Conservation (phyloP, 1,140 invertebrate species). For the Hesperophylax magnus region DNA sequence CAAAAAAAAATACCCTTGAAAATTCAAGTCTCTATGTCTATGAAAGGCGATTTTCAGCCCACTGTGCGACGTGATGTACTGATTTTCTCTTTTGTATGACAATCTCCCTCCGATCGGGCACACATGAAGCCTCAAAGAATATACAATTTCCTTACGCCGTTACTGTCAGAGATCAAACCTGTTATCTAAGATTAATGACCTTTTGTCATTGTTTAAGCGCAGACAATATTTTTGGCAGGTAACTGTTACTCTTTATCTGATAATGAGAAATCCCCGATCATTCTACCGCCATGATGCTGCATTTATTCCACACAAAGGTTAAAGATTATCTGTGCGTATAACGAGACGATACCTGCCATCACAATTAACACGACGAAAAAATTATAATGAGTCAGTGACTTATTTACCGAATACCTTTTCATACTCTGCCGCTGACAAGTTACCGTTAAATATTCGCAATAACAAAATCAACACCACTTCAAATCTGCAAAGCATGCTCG, state of each 20-base stretch:
- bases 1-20: too few species aligned
- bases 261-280: constrained; percentile 18
- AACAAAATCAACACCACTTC: too few species aligned
- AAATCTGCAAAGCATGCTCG: too few species aligned
- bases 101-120: not conserved
- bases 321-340: constrained; percentile 24
- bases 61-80: too few species aligned
- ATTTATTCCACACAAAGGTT: constrained; percentile 16
- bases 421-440: too few species aligned
- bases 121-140: not conserved
- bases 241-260: constrained; percentile 22
- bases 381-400: not conserved
- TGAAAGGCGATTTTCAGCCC: too few species aligned
- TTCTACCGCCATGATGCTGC: constrained; percentile 11
- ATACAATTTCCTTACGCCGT: constrained; percentile 6
- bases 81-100: too few species aligned
- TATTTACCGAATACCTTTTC: too few species aligned
- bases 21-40: too few species aligned
- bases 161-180: constrained; percentile 6
- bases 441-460: too few species aligned
- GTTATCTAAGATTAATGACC: constrained; percentile 32
- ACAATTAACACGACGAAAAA: not conserved
- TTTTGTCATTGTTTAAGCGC: constrained; percentile 35
- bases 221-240: constrained; percentile 24
- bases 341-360: constrained; percentile 16